Evolutionary conservation across 2,113 vertebrate species (phyloP).

Genomic region (Helogale parvula): DNA sequence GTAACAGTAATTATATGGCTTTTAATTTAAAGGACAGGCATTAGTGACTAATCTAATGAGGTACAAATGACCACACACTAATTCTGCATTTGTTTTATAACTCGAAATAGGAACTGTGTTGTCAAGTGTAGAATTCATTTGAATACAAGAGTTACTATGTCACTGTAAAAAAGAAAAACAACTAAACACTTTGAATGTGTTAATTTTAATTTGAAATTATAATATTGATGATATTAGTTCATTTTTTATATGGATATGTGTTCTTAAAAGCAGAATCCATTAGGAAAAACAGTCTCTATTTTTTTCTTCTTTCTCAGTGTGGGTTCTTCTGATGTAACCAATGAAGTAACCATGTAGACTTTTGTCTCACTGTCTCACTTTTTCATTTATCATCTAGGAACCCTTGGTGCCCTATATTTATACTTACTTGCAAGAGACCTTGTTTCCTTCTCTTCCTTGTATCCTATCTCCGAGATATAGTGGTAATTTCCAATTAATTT

Average conservation of each 20-base stretch:
- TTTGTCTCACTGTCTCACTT: neutral
- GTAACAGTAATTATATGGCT: slow-evolving; percentile 40
- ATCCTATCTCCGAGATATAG: neutral
- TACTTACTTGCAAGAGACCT: neutral
- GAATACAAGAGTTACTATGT: neutral
- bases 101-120: neutral
- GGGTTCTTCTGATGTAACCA: neutral
- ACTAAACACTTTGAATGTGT: neutral
- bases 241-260: neutral
- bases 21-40: slow-evolving; percentile 52
- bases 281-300: neutral
- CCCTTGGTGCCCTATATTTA: rapidly evolving
- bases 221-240: neutral
- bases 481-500: neutral
- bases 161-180: neutral
- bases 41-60: slow-evolving; percentile 47
- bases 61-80: neutral
- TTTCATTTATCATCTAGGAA: neutral
- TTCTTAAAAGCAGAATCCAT: neutral
- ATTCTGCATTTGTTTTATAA: slow-evolving; percentile 36
- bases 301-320: neutral
- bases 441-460: neutral
- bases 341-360: neutral
- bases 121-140: slow-evolving; percentile 7
- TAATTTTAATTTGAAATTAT: neutral